Percentiles rank a stretch among this genome's conserved stretches.
phyloP scores from a whole-genome alignment of 2,113 vertebrate genomes.

The Nothobranchius furzeri region DNA sequence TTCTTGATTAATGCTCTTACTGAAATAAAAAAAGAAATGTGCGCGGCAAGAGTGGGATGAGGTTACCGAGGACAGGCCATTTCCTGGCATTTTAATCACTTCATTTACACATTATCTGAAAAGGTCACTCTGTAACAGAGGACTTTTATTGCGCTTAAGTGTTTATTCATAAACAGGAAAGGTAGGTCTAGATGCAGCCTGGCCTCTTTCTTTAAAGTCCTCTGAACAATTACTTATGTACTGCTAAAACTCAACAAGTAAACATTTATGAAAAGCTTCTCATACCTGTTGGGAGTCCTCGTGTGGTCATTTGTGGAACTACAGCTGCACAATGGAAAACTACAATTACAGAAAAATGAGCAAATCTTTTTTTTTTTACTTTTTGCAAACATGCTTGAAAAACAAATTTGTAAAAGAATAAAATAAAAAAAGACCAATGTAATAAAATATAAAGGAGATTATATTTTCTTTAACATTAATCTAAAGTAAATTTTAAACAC shows the following conservation, averaged over 20 bases:
- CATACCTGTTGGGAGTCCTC: slow-evolving; percentile 17
- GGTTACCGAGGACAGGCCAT: slow-evolving; percentile 48
- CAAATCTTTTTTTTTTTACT: too few relatives aligned
- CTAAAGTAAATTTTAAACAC: not conserved
- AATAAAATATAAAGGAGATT: not conserved
- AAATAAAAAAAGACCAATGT: not conserved
- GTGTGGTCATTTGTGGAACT: slow-evolving; percentile 42
- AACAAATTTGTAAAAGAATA: too few relatives aligned
- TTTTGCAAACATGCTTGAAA: not conserved
- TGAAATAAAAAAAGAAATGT: slow-evolving; percentile 23
- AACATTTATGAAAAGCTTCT: not conserved
- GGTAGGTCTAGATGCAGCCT: slow-evolving; percentile 9
- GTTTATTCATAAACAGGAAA: slow-evolving; percentile 62
- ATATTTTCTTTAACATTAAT: too few relatives aligned
- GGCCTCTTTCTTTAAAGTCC: not conserved
- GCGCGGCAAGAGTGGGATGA: slow-evolving; percentile 1
- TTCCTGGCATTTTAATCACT: slow-evolving; percentile 70
- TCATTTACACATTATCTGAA: slow-evolving; percentile 66
- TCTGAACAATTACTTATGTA: not conserved
- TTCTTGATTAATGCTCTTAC: not conserved
- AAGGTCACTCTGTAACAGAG: slow-evolving; percentile 61
- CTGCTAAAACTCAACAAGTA: slow-evolving; percentile 1
- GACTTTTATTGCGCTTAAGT: slow-evolving; percentile 40
- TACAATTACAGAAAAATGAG: too few relatives aligned
- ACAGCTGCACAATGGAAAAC: not conserved